phyloP scores from a whole-genome alignment of 2,113 vertebrate species.

The Pogonocichla stellata region DNA sequence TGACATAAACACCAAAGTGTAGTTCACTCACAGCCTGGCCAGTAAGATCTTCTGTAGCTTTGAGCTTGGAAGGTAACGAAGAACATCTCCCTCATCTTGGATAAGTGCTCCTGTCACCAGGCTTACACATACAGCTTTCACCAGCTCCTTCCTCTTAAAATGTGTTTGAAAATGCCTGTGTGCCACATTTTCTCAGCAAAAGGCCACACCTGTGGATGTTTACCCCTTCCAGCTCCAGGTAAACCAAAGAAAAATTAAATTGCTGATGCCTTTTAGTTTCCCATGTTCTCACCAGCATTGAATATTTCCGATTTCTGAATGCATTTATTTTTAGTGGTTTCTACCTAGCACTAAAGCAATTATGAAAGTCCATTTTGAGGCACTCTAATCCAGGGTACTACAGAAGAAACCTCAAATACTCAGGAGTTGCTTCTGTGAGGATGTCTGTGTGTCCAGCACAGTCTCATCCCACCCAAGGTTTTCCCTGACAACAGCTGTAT shows the following conservation, averaged over 20 bases:
- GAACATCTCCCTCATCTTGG: not conserved
- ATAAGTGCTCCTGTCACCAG: not conserved
- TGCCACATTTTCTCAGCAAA: not conserved
- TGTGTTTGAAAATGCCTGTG: not conserved
- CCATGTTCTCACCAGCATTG: not conserved
- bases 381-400: not conserved
- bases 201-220: not conserved
- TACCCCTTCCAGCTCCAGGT: not conserved
- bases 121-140: not conserved
- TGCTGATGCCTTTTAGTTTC: not conserved
- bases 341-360: not conserved
- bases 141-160: not conserved
- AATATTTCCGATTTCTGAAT: not conserved
- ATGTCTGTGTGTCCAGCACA: not conserved
- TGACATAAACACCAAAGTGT: not conserved
- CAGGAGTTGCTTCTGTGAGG: not conserved
- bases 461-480: not conserved
- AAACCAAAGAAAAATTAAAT: not conserved
- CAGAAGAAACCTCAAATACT: not conserved
- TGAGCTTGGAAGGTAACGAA: not conserved
- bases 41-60: not conserved
- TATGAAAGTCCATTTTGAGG: not conserved
- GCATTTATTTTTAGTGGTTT: not conserved
- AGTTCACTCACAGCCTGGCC: not conserved
- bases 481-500: not conserved